phyloP scores from a whole-genome alignment of 2,888 invertebrate genomes.

The Xylocampa areola region DNA sequence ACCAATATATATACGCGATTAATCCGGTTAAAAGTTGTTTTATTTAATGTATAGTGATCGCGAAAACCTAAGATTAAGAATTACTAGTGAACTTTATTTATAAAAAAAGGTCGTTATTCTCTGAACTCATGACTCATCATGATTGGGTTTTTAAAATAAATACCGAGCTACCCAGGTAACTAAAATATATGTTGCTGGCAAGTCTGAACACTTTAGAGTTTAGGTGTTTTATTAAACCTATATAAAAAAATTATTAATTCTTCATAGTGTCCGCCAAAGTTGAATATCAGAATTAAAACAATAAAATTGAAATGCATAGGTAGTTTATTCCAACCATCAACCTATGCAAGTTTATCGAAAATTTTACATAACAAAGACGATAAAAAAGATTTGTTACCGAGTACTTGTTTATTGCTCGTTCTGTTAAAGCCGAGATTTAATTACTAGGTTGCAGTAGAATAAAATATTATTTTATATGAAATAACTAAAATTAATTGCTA shows the following conservation, averaged over 20 bases:
- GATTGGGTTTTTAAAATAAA: slow-evolving; percentile 36
- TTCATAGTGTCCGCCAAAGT: too few relatives aligned
- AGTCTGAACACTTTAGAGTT: slow-evolving; percentile 6
- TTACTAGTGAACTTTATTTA: too few relatives aligned
- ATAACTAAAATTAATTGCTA: neutral
- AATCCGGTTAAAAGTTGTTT: too few relatives aligned
- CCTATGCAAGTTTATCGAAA: slow-evolving; percentile 20
- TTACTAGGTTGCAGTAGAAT: neutral
- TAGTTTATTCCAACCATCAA: neutral
- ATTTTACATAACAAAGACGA: slow-evolving; percentile 5
- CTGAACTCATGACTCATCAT: slow-evolving; percentile 51
- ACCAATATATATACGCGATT: too few relatives aligned
- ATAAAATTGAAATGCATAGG: too few relatives aligned
- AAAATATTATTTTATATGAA: neutral
- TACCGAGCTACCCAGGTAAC: slow-evolving; percentile 15
- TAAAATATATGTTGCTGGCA: slow-evolving; percentile 11
- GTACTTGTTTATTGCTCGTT: neutral
- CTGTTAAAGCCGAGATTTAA: neutral
- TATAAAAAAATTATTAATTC: too few relatives aligned
- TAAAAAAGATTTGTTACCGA: slow-evolving; percentile 9
- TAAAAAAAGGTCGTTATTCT: slow-evolving; percentile 34
- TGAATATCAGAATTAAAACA: too few relatives aligned
- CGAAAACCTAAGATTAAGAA: too few relatives aligned
- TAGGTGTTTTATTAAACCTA: neutral
- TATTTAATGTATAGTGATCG: too few relatives aligned